A percentile compares a stretch with the other conserved stretches of the same genome.
phyloP scores from a whole-genome alignment of 2,888 invertebrate species.

The Troides helena region DNA sequence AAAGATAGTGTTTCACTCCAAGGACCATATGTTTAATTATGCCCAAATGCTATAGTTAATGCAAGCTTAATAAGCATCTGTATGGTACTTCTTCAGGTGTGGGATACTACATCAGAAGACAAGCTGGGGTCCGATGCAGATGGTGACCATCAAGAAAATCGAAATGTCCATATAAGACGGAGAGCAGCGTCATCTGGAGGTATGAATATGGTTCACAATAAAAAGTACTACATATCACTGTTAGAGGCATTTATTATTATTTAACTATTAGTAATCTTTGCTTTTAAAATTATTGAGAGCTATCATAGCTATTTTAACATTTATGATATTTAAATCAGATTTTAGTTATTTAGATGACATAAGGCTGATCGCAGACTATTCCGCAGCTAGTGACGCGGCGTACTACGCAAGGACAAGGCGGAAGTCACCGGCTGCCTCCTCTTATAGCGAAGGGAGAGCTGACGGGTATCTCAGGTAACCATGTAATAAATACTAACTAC shows the following conservation, averaged over 20 bases:
- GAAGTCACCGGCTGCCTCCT: conserved; percentile 65
- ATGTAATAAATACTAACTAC: background rate
- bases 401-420: conserved; percentile 64
- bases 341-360: background rate
- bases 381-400: conserved; percentile 65
- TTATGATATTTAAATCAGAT: background rate
- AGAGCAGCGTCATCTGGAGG: conserved; percentile 71
- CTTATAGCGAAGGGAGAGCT: conserved; percentile 61
- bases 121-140: conserved; percentile 63
- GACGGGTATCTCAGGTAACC: conserved; percentile 67
- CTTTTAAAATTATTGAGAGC: background rate
- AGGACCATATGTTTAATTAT: too few species aligned
- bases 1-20: too few species aligned
- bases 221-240: background rate
- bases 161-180: conserved; percentile 51
- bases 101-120: conserved; percentile 59
- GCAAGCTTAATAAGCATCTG: background rate
- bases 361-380: conserved; percentile 21
- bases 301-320: background rate
- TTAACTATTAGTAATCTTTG: too few species aligned
- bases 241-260: background rate
- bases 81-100: conserved; percentile 47
- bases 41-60: too few species aligned
- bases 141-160: conserved; percentile 59
- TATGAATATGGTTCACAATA: conserved; percentile 32